Evolutionary conservation across 2,888 invertebrate species (phyloP), one percentile per base, ranked within the genome.

Genomic region (Platypus cylindrus): DNA sequence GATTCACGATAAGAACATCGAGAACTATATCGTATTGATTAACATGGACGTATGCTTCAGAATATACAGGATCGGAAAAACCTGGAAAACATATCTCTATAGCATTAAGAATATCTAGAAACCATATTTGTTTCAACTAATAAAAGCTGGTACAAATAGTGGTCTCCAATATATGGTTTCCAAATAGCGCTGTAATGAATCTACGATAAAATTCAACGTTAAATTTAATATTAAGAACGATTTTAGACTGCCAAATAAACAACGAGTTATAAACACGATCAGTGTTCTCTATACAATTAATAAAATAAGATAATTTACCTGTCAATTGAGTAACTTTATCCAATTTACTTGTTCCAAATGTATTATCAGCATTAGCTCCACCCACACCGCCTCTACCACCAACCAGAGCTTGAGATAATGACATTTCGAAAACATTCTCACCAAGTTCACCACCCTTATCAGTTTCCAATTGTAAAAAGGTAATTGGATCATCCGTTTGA

Each of bases 41-140:
- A 48, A 99, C 97, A 61, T 97, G 84, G 2, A 99, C 97, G 56
- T 97, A 90, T n/a, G 98, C 97, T 67, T 99, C 98, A 0, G 98
- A 91, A 63, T 99, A 99, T 40, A 99, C 95, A 0, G 98, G 97
- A 70, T 99, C 98, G 0, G 94, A 94, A 67, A 97, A 97, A 17
- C 51, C 43, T 43, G 18, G 17, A 9, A 22, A 18, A 16, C 3
- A 4, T n/a, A n/a, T n/a, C n/a, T n/a, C n/a, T n/a, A n/a, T n/a
- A n/a, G n/a, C n/a, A n/a, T n/a, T n/a, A n/a, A n/a, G n/a, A n/a
- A n/a, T n/a, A n/a, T n/a, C n/a, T n/a, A n/a, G n/a, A n/a, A n/a
- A n/a, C n/a, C n/a, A n/a, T n/a, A n/a, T n/a, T n/a, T n/a, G n/a
- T n/a, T n/a, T n/a, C n/a, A n/a, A n/a, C n/a, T n/a, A n/a, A n/a